Conservation (phyloP, 2,797 vertebrate species). For the Enoplosus armatus region DNA sequence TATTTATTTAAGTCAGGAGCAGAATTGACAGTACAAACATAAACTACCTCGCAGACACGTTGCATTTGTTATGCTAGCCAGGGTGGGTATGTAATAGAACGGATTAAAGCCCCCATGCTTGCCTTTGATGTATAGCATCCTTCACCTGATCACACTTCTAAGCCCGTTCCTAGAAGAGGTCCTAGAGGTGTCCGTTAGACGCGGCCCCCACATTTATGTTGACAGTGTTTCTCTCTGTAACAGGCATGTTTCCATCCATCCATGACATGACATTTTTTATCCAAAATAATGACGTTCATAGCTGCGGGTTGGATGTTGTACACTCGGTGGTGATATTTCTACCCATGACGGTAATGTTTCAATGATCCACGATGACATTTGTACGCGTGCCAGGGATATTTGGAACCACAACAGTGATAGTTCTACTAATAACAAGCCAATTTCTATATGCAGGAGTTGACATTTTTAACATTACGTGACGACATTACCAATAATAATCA, state of each 20-base stretch:
- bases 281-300: not conserved
- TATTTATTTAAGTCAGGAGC: not conserved
- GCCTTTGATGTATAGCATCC: not conserved
- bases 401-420: not conserved
- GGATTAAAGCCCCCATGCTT: not conserved
- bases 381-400: not conserved
- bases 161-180: not conserved
- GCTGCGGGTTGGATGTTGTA: not conserved
- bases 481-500: not conserved
- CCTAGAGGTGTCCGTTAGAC: too few species aligned
- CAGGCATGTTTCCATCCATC: not conserved
- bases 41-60: not conserved
- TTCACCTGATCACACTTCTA: not conserved
- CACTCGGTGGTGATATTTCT: not conserved
- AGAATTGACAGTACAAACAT: not conserved
- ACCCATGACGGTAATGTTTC: not conserved
- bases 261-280: not conserved
- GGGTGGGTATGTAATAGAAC: not conserved
- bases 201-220: too few species aligned
- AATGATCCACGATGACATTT: slow-evolving; percentile 10
- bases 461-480: not conserved
- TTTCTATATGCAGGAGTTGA: not conserved
- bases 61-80: not conserved
- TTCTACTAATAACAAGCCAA: not conserved
- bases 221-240: too few species aligned